Base-by-base conservation (phyloP, 1,140 invertebrate species). In the Sinella curviseta region DNA sequence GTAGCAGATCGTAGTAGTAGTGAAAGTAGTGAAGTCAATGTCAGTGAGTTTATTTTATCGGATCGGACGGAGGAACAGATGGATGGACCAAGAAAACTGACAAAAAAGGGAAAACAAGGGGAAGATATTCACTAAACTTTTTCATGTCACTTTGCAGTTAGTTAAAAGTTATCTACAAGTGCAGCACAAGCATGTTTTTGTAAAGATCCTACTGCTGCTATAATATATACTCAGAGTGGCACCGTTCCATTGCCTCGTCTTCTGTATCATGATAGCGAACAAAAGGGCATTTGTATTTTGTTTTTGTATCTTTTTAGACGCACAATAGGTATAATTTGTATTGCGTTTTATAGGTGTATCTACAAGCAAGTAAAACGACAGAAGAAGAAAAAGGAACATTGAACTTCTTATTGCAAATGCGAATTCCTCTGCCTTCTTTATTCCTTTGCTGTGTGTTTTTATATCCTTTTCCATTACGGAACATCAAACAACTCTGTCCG, bases 71-170 rank as follows among this genome's bases (percentile, higher is more conserved):
- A 48, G 39, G 20, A 70, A 33, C 65, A 70, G 65, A 70, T 70
- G 65, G 65, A 70, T 70, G 65, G 65, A 33, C 26, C 12, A 33
- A 30, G 28, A 30, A 70, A 70, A 33, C 65, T 31, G 65, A 70
- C 65, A 70, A 14, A 33, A 60, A 17, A 70, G 30, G 31, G 31
- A 70, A 24, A 30, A 31, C 28, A 17, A 70, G 26, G 24, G 24
- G 31, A 31, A 70, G 65, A 70, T 70, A 70, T 70, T 70, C 31
- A 33, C 8, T 30, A 70, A 70, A 70, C 65, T 70, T 70, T n/a
- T 70, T 70, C 65, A 70, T 70, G 65, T 70, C 65, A 70, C 65
- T 70, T 70, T 33, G 65, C 65, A 70, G 65, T 70, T 70, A 31
- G 65, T 70, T 70, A 70, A 70, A 70, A 70, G 65, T 70, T 70